Percentiles rank a stretch among this genome's conserved stretches.
Conservation (phyloP, 2,113 vertebrate genomes). For the Microtus ochrogaster region DNA sequence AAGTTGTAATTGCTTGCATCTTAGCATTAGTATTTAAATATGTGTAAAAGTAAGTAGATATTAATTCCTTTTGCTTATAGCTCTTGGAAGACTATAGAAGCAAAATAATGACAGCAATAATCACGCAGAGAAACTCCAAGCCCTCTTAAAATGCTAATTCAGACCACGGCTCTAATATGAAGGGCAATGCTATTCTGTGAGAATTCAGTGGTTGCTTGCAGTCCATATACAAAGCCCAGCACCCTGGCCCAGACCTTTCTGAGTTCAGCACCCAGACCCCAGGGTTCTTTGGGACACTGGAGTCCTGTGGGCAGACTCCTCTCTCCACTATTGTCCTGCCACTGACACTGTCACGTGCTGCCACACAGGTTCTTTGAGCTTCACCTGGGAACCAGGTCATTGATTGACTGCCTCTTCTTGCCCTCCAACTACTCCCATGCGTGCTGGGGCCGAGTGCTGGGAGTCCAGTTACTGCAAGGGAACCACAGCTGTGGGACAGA, state of each 20-base stretch:
- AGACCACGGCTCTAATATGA: background rate
- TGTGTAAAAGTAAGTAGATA: conserved; percentile 63
- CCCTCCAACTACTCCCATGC: background rate
- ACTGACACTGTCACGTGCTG: background rate
- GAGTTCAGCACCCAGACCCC: background rate
- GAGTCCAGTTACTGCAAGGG: background rate
- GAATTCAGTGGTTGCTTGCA: background rate
- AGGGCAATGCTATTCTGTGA: background rate
- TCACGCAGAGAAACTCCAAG: conserved; percentile 33
- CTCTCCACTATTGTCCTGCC: background rate
- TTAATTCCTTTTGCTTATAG: conserved; percentile 64
- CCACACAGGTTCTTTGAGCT: background rate
- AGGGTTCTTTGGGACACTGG: background rate
- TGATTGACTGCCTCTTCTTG: background rate
- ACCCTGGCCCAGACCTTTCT: background rate
- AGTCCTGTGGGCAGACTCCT: background rate
- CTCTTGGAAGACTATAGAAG: conserved; percentile 62
- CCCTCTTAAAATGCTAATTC: conserved; percentile 66
- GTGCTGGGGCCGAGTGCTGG: background rate
- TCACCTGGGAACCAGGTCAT: background rate
- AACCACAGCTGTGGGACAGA: background rate
- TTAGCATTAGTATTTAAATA: conserved; percentile 62
- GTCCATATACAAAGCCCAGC: background rate
- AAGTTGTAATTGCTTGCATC: conserved; percentile 53
- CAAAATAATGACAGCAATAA: conserved; percentile 60